Evolutionary conservation across 2,797 vertebrate species (phyloP).

Genomic region (Nyctalus aviator): DNA sequence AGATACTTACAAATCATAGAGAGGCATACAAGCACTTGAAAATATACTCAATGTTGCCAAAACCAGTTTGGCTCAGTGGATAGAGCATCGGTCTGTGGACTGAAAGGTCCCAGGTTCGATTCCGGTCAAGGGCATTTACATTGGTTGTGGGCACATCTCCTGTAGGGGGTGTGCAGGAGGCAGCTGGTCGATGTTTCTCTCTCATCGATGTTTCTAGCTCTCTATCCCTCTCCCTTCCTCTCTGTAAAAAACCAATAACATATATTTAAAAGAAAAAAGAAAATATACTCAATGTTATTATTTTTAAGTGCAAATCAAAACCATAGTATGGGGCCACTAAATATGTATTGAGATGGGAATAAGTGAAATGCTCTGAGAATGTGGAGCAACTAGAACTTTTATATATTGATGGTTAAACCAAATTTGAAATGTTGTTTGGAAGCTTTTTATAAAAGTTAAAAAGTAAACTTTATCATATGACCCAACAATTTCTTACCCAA

Average conservation of each 20-base stretch:
- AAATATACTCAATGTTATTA: not conserved
- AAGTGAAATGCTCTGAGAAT: not conserved
- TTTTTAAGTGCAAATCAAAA: constrained; percentile 20
- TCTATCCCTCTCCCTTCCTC: no score
- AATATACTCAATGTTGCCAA: not conserved
- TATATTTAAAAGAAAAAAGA: not conserved
- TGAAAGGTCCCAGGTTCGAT: no score
- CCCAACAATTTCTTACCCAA: not conserved
- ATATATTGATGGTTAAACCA: not conserved
- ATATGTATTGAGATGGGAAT: not conserved
- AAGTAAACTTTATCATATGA: not conserved
- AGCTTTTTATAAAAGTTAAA: not conserved
- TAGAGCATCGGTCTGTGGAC: no score
- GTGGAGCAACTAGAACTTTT: not conserved
- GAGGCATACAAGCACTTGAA: not conserved
- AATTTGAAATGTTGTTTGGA: not conserved
- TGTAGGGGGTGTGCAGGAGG: no score
- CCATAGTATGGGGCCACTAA: not conserved
- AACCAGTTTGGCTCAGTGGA: no score
- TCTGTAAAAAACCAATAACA: no score
- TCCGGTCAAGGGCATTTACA: no score
- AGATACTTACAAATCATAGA: not conserved
- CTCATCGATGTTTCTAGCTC: no score
- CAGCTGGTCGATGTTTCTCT: no score
- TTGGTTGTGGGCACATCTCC: no score